Percentiles rank a stretch among this genome's conserved stretches.
Conservation (phyloP, 2,797 vertebrate species). For the Myiotriccus ornatus region DNA sequence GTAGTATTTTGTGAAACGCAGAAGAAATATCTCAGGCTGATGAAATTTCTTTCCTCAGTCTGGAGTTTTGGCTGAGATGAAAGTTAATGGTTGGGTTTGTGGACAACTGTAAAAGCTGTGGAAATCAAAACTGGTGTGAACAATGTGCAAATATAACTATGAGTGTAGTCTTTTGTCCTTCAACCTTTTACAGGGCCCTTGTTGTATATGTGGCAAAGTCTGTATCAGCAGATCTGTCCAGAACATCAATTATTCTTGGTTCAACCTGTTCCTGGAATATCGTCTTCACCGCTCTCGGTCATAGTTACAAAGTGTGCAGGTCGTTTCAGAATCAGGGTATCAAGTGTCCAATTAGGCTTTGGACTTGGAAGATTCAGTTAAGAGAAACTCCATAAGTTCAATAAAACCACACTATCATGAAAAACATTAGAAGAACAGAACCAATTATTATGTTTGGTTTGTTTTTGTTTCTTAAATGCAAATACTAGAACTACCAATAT, state of each 20-base stretch:
- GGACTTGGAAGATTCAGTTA: background rate
- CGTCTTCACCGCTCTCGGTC: background rate
- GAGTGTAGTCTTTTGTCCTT: background rate
- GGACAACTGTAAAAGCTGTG: background rate
- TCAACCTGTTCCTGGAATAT: background rate
- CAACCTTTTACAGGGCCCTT: background rate
- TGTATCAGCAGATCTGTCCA: background rate
- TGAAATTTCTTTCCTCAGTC: background rate
- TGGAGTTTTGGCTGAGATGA: background rate
- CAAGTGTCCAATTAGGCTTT: background rate
- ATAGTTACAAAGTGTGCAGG: background rate
- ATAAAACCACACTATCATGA: background rate
- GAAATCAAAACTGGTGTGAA: background rate
- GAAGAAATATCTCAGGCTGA: background rate
- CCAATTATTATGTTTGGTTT: background rate
- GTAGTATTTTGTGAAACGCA: background rate
- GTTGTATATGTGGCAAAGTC: background rate
- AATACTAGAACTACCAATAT: background rate
- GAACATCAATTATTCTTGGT: background rate
- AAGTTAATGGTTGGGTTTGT: background rate
- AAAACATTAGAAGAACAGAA: background rate
- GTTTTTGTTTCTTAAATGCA: background rate
- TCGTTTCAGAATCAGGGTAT: background rate
- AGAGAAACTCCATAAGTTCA: background rate
- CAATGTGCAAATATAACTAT: accelerated